Percentiles rank a stretch among this genome's conserved stretches.
Evolutionary conservation across 92 coral and sea anemone genomes (phyloP).

Genomic region (Muricea muricata): DNA sequence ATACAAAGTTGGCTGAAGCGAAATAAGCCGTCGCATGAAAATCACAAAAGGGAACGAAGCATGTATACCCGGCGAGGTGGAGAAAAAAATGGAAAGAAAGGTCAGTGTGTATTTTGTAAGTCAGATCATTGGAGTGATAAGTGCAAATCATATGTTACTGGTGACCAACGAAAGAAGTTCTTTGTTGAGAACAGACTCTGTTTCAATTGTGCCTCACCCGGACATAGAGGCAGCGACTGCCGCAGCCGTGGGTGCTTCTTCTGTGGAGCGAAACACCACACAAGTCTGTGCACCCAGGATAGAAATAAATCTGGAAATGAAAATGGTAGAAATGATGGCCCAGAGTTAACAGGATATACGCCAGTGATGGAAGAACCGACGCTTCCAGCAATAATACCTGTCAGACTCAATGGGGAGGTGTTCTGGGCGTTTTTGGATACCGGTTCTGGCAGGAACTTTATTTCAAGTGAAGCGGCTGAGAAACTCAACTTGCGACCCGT

Average conservation of each 20-base stretch:
- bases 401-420: background rate
- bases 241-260: background rate
- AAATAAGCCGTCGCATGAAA: background rate
- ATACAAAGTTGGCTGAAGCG: constrained; percentile 49
- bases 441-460: constrained; percentile 38
- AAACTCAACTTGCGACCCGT: constrained; percentile 22
- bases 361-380: background rate
- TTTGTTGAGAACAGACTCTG: too few relatives aligned
- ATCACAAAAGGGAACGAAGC: background rate
- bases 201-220: background rate
- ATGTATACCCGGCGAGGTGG: background rate
- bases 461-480: constrained; percentile 42
- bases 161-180: too few relatives aligned
- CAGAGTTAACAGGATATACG: too few relatives aligned
- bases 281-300: background rate
- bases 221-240: constrained; percentile 8
- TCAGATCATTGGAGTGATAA: constrained; percentile 3
- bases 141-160: too few relatives aligned
- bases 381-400: constrained; percentile 28
- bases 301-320: background rate
- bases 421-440: constrained; percentile 44
- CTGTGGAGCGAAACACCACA: background rate
- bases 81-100: background rate
- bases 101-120: background rate
- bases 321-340: too few relatives aligned